A percentile compares a stretch with the other conserved stretches of the same genome.
Evolutionary conservation across 2,888 invertebrate genomes (phyloP).

Genomic region (Heliothis peltigera): DNA sequence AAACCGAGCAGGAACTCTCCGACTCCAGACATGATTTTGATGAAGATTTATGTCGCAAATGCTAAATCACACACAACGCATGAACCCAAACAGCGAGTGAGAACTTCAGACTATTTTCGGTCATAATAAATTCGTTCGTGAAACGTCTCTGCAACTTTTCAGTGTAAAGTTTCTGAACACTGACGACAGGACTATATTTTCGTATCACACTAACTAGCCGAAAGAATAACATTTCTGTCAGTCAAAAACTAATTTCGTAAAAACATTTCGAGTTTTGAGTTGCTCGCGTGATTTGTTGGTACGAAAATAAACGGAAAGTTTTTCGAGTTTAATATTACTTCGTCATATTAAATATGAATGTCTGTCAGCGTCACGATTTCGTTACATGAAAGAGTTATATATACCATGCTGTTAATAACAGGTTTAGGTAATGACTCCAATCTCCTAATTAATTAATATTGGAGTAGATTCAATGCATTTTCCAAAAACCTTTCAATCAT

Average conservation of each 20-base stretch:
- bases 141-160: conserved; percentile 80
- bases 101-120: conserved; percentile 75
- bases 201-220: conserved; percentile 74
- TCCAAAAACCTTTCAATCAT: neutral
- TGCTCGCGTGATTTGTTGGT: conserved; percentile 58
- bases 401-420: neutral
- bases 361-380: conserved; percentile 20
- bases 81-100: conserved; percentile 72
- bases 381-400: neutral
- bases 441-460: no score
- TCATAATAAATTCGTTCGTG: conserved; percentile 75
- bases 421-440: neutral
- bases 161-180: conserved; percentile 82
- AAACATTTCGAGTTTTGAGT: conserved; percentile 70
- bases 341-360: conserved; percentile 40
- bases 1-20: conserved; percentile 38
- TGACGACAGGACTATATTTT: conserved; percentile 82
- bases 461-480: neutral
- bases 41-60: conserved; percentile 80
- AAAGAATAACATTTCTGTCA: conserved; percentile 82
- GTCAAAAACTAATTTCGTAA: conserved; percentile 80
- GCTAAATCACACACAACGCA: conserved; percentile 77
- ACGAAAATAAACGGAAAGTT: conserved; percentile 63
- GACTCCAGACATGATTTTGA: conserved; percentile 70
- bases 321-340: conserved; percentile 46